A percentile compares a stretch with the other conserved stretches of the same genome.
These are phyloP conservation scores for Sicus ferrugineus DNA, from an alignment of 2,888 invertebrate species.

Conservation along the genomic window DNA sequence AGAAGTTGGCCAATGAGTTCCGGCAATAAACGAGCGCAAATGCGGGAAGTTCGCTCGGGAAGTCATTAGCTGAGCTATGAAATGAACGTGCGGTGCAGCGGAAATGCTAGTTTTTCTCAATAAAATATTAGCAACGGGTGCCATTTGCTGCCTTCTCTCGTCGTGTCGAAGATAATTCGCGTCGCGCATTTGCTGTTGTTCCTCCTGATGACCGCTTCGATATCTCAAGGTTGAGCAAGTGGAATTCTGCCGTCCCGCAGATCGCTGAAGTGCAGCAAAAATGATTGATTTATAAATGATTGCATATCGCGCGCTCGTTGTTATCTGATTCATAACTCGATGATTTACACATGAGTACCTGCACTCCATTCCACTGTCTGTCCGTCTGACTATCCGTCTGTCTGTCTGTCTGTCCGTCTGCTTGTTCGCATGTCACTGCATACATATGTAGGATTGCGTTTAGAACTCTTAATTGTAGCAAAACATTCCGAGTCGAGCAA, in stretches of 20 bases:
- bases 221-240: conserved; percentile 28
- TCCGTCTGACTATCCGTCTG: background rate
- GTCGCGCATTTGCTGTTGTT: background rate
- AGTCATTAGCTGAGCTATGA: conserved; percentile 17
- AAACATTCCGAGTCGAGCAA: conserved; percentile 7
- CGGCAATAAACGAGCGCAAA: background rate
- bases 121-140: background rate
- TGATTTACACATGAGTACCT: too few species aligned
- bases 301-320: conserved; percentile 7
- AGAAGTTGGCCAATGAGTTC: background rate
- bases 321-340: too few species aligned
- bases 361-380: background rate
- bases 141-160: background rate
- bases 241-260: conserved; percentile 11
- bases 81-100: background rate
- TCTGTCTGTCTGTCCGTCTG: background rate
- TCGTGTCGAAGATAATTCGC: background rate
- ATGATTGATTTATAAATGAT: conserved; percentile 28
- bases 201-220: too few species aligned
- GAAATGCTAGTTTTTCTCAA: background rate
- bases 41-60: too few species aligned
- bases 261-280: background rate
- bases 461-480: conserved; percentile 26
- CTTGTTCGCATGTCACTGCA: background rate
- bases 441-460: background rate